phyloP scores from a whole-genome alignment of 2,888 invertebrate genomes.

The Clostera curtula region DNA sequence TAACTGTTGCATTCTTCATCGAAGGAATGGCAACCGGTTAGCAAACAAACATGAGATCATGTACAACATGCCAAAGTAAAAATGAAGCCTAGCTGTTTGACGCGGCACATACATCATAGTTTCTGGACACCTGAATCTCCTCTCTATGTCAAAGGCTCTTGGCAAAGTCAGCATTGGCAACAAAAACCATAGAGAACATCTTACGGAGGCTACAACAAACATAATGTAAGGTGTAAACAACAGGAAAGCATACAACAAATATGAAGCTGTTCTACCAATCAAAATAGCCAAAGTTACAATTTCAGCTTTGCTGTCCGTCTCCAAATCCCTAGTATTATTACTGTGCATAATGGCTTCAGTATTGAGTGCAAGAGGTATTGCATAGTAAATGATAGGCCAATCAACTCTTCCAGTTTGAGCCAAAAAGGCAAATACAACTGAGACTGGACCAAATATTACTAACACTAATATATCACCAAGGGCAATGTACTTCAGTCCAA shows the following conservation, averaged over 20 bases:
- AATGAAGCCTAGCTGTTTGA: constrained; percentile 91
- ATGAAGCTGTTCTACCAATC: constrained; percentile 92
- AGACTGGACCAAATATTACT: constrained; percentile 94
- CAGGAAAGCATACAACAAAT: constrained; percentile 91
- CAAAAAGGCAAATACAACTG: constrained; percentile 94
- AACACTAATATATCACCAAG: constrained; percentile 94
- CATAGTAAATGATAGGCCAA: constrained; percentile 93
- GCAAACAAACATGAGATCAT: constrained; percentile 87
- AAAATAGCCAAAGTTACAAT: constrained; percentile 96
- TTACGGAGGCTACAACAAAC: constrained; percentile 88
- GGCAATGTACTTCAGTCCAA: constrained; percentile 96
- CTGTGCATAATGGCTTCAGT: constrained; percentile 97
- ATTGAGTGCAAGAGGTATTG: constrained; percentile 93
- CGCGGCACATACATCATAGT: constrained; percentile 89
- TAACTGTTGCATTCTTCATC: constrained; percentile 26
- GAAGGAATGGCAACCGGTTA: constrained; percentile 76
- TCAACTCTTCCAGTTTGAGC: constrained; percentile 94
- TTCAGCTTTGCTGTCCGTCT: constrained; percentile 90
- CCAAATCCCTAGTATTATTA: constrained; percentile 94
- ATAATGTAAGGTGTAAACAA: constrained; percentile 93
- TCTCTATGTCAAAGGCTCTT: constrained; percentile 92
- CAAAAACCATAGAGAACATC: constrained; percentile 91
- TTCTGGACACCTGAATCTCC: constrained; percentile 86
- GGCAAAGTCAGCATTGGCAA: constrained; percentile 91
- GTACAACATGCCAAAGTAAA: constrained; percentile 93